These are phyloP conservation scores for Acanthisitta chloris DNA, from an alignment of 2,113 vertebrate species.

Conservation along the genomic window DNA sequence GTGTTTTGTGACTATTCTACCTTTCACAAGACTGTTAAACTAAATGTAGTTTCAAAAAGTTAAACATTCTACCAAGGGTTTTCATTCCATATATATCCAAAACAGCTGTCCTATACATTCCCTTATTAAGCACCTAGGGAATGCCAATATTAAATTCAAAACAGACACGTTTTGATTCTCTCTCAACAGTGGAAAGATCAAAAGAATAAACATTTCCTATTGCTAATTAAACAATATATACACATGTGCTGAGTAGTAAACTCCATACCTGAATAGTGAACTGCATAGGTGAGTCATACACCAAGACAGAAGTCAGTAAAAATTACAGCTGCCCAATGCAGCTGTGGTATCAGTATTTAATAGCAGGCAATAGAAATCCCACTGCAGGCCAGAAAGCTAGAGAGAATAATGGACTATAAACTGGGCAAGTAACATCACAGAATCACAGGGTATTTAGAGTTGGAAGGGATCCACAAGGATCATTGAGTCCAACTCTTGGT, in stretches of 20 bases:
- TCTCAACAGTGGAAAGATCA: background rate
- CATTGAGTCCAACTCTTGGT: too few relatives aligned
- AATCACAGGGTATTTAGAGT: too few relatives aligned
- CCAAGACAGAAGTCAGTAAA: slow-evolving; percentile 15
- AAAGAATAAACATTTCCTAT: background rate
- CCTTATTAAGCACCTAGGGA: background rate
- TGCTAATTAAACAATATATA: slow-evolving; percentile 5
- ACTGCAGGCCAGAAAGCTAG: background rate
- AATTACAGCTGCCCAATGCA: slow-evolving; percentile 21
- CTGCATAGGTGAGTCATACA: background rate
- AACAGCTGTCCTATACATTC: background rate
- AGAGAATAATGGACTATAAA: background rate
- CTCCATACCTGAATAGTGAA: too few relatives aligned
- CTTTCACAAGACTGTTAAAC: slow-evolving; percentile 9
- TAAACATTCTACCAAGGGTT: background rate
- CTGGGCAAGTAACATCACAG: background rate
- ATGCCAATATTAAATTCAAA: background rate
- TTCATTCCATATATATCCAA: background rate
- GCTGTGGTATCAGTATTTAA: background rate
- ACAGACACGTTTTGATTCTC: background rate
- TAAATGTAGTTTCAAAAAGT: background rate
- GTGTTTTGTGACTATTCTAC: background rate
- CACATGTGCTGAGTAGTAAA: too few relatives aligned
- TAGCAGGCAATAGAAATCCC: background rate
- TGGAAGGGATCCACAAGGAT: too few relatives aligned